Evolutionary conservation across 2,797 vertebrate species (phyloP), one percentile per base, ranked within the genome.

Genomic region (Gymnopithys bicolor): DNA sequence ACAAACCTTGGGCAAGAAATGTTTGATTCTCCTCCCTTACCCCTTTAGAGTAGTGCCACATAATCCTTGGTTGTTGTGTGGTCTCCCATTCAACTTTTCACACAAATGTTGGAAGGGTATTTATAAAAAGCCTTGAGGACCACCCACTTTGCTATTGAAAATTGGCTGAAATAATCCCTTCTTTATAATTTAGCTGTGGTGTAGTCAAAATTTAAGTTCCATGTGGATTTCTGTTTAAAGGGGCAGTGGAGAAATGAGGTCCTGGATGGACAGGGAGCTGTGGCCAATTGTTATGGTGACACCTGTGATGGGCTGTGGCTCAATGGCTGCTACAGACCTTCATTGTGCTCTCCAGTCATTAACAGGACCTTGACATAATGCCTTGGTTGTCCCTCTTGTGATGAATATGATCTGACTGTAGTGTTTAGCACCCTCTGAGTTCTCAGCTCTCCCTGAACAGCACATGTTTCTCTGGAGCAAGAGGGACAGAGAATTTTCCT

Each of bases 301-400:
- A 90, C 95, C 96, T 98, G 98, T 94, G 97, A 96, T 3, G 95
- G 98, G 30, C 67, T 97, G 55, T 97, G 98, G 96, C 96, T 97
- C 95, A 97, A 97, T 7, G 98, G 97, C 95, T 70, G 97, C 97
- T 98, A 97, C 64, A 85, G 92, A 91, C 82, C 22, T 89, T 81
- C 93, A 52, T 84, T 97, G 92, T 90, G 60, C 81, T 90, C 64
- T 84, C 88, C 62, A 71, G 88, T 82, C 92, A 67, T 77, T 95
- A 80, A 89, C 89, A 83, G 93, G 41, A 10, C 64, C 79, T 48
- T 78, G 68, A 66, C 94, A 91, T 45, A 90, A 88, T 63, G 70
- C 89, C 80, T 39, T 76, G 82, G 80, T 91, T 95, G 90, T 88
- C 69, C 43, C 60, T 89, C 76, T 64, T 48, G 52, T 68, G 90